phyloP scores from a whole-genome alignment of 2,797 vertebrate species.

The Liparis tanakae region DNA sequence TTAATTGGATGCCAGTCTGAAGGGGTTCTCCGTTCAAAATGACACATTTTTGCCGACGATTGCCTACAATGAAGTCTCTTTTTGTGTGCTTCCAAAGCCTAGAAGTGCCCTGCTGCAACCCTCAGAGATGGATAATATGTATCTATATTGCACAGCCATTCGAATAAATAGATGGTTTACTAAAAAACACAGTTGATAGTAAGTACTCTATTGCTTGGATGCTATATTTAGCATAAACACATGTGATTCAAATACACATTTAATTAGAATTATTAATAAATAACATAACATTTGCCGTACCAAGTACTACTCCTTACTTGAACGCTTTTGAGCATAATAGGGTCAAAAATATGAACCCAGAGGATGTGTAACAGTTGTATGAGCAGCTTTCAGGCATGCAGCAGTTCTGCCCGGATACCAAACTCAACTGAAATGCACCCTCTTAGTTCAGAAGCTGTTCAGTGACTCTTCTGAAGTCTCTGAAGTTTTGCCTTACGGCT shows the following conservation, averaged over 20 bases:
- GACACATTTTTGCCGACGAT: conserved; percentile 46
- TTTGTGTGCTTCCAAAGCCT: conserved; percentile 23
- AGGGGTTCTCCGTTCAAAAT: conserved; percentile 44
- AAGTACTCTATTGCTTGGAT: conserved; percentile 9
- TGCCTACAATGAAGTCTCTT: conserved; percentile 48
- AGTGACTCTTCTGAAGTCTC: conserved; percentile 34
- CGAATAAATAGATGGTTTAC: not conserved
- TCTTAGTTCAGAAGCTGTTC: conserved; percentile 41
- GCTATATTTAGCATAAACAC: not conserved
- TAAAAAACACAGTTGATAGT: not conserved
- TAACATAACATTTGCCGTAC: not conserved
- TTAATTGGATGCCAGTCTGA: conserved; percentile 62
- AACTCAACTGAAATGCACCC: conserved; percentile 19
- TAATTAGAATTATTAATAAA: conserved; percentile 22
- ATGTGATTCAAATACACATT: conserved; percentile 18
- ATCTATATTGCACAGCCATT: conserved; percentile 23
- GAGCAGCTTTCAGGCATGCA: conserved; percentile 22
- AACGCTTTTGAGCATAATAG: conserved; percentile 17
- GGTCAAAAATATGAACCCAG: conserved; percentile 3
- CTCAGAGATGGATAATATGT: conserved; percentile 19
- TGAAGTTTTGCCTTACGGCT: conserved; percentile 46
- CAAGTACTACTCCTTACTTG: conserved; percentile 5
- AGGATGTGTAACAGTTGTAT: conserved; percentile 23
- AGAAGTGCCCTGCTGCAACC: conserved; percentile 32
- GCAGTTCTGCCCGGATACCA: conserved; percentile 19